phyloP scores from a whole-genome alignment of 2,888 invertebrate species.

The Aradus depressus region DNA sequence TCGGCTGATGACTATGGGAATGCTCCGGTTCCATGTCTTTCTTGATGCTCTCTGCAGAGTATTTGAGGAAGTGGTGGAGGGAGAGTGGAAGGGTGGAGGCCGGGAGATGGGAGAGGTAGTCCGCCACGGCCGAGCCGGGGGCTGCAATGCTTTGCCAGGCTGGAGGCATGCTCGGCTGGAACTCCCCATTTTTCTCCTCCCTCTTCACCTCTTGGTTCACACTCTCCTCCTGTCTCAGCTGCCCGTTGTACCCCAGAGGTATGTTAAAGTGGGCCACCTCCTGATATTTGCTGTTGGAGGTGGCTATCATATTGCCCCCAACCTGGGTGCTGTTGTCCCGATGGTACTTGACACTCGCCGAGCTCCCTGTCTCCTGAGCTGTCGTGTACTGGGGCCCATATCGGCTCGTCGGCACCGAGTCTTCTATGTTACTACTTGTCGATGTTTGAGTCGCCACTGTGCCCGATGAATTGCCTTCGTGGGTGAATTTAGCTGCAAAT shows the following conservation, averaged over 20 bases:
- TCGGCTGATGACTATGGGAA: conserved; percentile 21
- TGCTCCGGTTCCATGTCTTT: conserved; percentile 43
- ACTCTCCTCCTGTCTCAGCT: conserved; percentile 32
- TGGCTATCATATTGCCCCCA: conserved; percentile 27
- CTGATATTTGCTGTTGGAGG: conserved; percentile 25
- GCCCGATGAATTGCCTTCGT: conserved; percentile 35
- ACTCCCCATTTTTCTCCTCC: conserved; percentile 36
- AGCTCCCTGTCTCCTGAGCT: conserved; percentile 12
- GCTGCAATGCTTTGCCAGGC: conserved; percentile 60
- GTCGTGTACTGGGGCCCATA: conserved; percentile 27
- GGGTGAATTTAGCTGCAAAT: conserved; percentile 61
- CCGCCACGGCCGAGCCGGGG: conserved; percentile 70
- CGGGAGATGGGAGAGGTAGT: conserved; percentile 69
- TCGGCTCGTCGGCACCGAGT: conserved; percentile 24
- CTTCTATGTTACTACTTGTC: conserved; percentile 20
- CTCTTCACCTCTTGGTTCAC: conserved; percentile 37
- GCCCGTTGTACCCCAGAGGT: conserved; percentile 20
- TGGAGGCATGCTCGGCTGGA: conserved; percentile 43
- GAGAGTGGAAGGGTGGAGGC: conserved; percentile 63
- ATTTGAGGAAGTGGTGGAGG: conserved; percentile 67
- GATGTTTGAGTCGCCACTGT: conserved; percentile 20
- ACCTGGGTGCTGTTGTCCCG: conserved; percentile 30
- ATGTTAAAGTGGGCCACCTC: conserved; percentile 29
- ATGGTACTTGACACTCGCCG: conserved; percentile 28
- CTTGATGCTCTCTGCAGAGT: conserved; percentile 64